Base-by-base conservation (phyloP, 2,797 vertebrate species). In the Lycodopsis pacificus region DNA sequence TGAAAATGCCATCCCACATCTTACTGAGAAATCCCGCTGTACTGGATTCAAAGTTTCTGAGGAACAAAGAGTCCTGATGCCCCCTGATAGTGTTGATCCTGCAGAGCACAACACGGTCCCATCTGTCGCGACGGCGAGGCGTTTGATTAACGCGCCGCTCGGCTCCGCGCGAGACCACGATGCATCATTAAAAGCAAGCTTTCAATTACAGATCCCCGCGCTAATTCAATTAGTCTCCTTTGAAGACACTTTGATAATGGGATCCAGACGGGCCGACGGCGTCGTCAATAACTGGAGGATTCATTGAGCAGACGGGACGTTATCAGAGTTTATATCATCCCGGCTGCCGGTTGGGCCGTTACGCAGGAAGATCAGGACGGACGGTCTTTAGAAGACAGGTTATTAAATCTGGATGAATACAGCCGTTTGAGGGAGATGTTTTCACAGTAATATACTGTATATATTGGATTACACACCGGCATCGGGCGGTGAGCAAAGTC, bases 151-250 rank as follows among this genome's bases (percentile, higher is more conserved):
- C 83, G 85, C 12, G 30, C 44, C 57, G 48, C 77, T 64, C 19
- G 22, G 53, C 78, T 73, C 44, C 1, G 48, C 0, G 22, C 51
- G 10, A 53, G 75, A 73, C 65, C 65, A 69, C 87, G 38, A 86
- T 75, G 83, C 81, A 86, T 90, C 91, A 80, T 87, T 79, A 80
- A 81, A 84, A 78, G 85, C 69, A 7, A 73, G 84, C 81, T 67
- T 86, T 90, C 84, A 82, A 82, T 86, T 86, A 82, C 79, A 79
- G n/a, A 77, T 65, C 67, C 65, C 65, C 11, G 57, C 70, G 30
- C 79, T 87, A 85, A 91, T 90, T 90, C 85, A 88, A 89, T 92
- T 87, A 90, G 88, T 81, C 83, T 90, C 80, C 74, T 84, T 70
- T 70, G 71, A 90, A 90, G 91, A 89, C 88, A 77, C 83, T 87